Evolutionary conservation across 2,888 invertebrate genomes (phyloP), one percentile per base, ranked within the genome.

Genomic region (Drosophila mayaguana): DNA sequence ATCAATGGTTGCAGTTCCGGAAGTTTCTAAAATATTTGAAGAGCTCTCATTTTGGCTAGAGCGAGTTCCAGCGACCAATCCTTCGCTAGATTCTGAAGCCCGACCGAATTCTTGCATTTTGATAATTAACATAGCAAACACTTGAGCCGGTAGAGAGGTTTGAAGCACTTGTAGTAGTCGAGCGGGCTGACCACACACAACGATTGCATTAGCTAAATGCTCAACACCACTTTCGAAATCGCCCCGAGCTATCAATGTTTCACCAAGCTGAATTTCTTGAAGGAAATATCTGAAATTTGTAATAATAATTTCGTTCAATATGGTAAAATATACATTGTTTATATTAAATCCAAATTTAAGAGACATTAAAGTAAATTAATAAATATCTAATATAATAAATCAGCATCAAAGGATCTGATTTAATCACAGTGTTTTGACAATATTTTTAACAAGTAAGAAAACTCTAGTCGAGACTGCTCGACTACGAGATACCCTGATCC

Each of bases 131-230:
- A 98, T 94, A 89, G 97, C 96, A 95, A 98, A 99, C 92, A 98
- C 97, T 90, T 97, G 97, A 22, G 98, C 97, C 64, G 99, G 98
- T 93, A 99, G 94, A 40, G 99, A 98, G 93, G 98, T 98, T 93
- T 98, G 98, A 62, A 99, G 95, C 72, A 93, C 92, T 87, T 93
- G 93, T 57, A 93, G 77, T 16, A 93, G 79, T 59, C 92, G 91
- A 53, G 92, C 91, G 32, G 93, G 93, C 79, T 99, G 98, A 14
- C 98, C 98, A 92, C 99, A 99, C 32, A 99, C 97, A 5, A 98
- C 97, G n/a, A 99, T 97, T 11, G 99, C 99, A 93, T 98, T 98
- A 48, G 97, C 97, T 81, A 99, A 95, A 94, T 99, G 99, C 92
- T 98, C 98, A 57, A 99, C 97, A 42, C 98, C 99, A 51, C 95